These are phyloP conservation scores for Drosophila sordidula DNA, from an alignment of 2,888 invertebrate species.

Conservation along the genomic window DNA sequence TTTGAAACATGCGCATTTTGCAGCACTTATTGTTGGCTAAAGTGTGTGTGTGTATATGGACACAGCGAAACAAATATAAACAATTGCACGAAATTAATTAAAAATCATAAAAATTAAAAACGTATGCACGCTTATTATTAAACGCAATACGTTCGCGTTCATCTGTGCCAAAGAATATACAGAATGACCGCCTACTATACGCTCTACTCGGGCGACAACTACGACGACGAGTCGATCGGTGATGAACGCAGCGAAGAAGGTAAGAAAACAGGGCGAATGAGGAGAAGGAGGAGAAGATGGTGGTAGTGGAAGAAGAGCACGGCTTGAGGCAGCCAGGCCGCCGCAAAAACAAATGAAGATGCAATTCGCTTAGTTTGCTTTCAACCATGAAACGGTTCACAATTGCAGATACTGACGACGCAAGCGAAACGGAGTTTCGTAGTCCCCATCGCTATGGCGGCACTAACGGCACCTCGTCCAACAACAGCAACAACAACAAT, in stretches of 20 bases:
- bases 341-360: background rate
- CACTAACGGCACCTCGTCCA: slow-evolving; percentile 66
- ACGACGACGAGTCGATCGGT: slow-evolving; percentile 71
- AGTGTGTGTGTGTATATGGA: slow-evolving; percentile 29
- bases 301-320: background rate
- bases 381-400: slow-evolving; percentile 26
- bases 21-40: slow-evolving; percentile 20
- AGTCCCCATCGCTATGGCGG: slow-evolving; percentile 84
- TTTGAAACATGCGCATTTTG: background rate
- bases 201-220: slow-evolving; percentile 58
- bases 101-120: background rate
- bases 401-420: slow-evolving; percentile 95
- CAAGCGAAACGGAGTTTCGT: slow-evolving; percentile 97
- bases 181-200: slow-evolving; percentile 62
- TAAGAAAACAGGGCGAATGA: slow-evolving; percentile 27
- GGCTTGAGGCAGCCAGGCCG: slow-evolving; percentile 1
- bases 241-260: slow-evolving; percentile 75
- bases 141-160: background rate
- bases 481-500: slow-evolving; percentile 54
- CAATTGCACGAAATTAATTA: slow-evolving; percentile 21
- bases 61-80: slow-evolving; percentile 44
- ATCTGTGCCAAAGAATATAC: background rate
- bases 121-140: background rate
- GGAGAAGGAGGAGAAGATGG: background rate
- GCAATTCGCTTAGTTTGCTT: slow-evolving; percentile 17